Evolutionary conservation across 2,797 vertebrate genomes (phyloP).

Genomic region (Dallia pectoralis): DNA sequence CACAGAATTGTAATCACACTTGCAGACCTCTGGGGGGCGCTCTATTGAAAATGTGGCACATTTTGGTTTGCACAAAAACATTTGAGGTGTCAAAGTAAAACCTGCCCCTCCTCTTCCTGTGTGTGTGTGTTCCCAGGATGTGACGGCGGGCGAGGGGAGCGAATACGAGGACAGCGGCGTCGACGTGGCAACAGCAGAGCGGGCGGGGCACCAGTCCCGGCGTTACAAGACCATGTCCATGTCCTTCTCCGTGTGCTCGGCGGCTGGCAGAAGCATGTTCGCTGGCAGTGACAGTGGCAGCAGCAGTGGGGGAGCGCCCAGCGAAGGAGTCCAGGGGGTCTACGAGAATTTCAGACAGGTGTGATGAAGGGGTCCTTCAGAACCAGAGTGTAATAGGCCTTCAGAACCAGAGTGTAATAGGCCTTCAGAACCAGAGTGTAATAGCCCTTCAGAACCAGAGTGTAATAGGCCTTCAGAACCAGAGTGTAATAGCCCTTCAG

Average conservation of each 20-base stretch:
- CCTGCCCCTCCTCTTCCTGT: not conserved
- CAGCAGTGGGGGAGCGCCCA: slow-evolving; percentile 83
- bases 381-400: too few species aligned
- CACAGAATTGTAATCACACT: too few species aligned
- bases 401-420: too few species aligned
- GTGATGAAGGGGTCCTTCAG: not conserved
- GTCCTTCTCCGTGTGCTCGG: slow-evolving; percentile 86
- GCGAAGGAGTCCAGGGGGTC: slow-evolving; percentile 77
- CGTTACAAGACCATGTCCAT: slow-evolving; percentile 92
- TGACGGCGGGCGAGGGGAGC: slow-evolving; percentile 86
- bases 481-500: too few species aligned
- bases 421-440: too few species aligned
- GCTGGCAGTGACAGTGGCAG: slow-evolving; percentile 91
- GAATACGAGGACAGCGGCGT: slow-evolving; percentile 96
- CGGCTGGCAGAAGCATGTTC: slow-evolving; percentile 78
- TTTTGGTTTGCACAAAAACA: too few species aligned
- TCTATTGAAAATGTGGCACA: too few species aligned
- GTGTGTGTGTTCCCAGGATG: slow-evolving; percentile 74
- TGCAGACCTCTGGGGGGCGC: too few species aligned
- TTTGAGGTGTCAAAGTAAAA: not conserved
- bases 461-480: too few species aligned
- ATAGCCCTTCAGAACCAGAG: too few species aligned
- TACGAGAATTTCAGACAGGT: slow-evolving; percentile 89
- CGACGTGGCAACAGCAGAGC: slow-evolving; percentile 85
- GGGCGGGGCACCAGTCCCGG: slow-evolving; percentile 82